Conservation (phyloP, 2,113 vertebrate genomes). For the Nannospalax galili region DNA sequence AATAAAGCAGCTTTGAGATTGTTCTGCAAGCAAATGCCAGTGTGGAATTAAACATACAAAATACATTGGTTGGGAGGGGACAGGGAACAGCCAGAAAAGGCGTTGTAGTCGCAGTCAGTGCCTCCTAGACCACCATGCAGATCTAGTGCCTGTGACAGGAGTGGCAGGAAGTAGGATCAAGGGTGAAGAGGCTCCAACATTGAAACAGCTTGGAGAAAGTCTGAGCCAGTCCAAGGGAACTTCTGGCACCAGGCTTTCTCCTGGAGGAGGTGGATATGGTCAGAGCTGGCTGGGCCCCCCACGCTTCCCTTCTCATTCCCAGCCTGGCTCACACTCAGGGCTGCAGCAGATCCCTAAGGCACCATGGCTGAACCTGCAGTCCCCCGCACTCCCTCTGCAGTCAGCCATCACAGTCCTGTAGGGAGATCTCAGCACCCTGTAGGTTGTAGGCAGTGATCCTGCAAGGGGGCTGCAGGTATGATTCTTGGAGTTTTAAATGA, state of each 20-base stretch:
- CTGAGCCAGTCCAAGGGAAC: background rate
- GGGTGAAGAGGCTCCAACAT: background rate
- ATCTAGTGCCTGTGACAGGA: background rate
- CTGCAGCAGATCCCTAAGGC: background rate
- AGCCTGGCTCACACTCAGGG: background rate
- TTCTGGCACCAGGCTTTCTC: background rate
- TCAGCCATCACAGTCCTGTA: background rate
- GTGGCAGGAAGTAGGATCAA: background rate
- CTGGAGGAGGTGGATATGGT: background rate
- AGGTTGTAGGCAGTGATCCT: background rate
- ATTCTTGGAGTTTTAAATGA: background rate
- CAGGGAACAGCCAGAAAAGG: background rate
- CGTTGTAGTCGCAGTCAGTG: background rate
- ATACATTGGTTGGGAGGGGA: background rate
- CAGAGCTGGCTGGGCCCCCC: background rate
- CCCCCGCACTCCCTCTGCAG: background rate
- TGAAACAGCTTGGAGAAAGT: background rate
- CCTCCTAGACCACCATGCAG: background rate
- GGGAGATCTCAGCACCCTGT: background rate
- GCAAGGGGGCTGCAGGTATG: background rate
- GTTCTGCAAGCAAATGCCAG: background rate
- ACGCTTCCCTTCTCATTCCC: background rate
- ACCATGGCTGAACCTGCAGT: too few species aligned
- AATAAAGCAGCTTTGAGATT: background rate
- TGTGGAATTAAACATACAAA: conserved; percentile 17